Evolutionary conservation across 1,140 invertebrate species (phyloP).

Genomic region (Drosophila nigrodunni): DNA sequence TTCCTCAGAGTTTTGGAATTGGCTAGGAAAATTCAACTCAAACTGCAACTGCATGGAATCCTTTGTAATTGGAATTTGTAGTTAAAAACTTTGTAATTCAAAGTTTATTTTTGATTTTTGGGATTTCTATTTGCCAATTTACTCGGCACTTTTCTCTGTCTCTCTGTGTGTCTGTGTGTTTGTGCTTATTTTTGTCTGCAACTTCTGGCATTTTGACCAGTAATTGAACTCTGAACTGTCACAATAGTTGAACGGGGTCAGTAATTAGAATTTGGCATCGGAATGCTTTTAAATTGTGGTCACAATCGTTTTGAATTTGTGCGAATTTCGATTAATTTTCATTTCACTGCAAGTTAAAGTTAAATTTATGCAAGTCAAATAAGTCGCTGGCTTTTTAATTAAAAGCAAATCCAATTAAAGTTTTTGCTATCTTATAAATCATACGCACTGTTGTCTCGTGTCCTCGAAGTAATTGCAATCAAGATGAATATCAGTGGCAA

Average conservation of each 20-base stretch:
- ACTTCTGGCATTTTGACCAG: slow-evolving; percentile 56
- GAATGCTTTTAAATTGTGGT: slow-evolving; percentile 30
- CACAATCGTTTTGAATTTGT: slow-evolving; percentile 13
- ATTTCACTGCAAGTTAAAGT: neutral
- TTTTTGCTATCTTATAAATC: slow-evolving; percentile 74
- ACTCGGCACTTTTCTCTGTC: slow-evolving; percentile 27
- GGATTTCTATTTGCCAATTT: slow-evolving; percentile 51
- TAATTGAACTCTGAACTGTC: slow-evolving; percentile 71
- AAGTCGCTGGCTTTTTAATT: slow-evolving; percentile 57
- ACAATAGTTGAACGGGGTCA: slow-evolving; percentile 46
- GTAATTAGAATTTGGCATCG: slow-evolving; percentile 59
- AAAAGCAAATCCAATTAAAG: slow-evolving; percentile 79
- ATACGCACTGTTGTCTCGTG: slow-evolving; percentile 67
- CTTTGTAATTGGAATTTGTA: slow-evolving; percentile 74
- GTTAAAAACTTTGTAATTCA: slow-evolving; percentile 63
- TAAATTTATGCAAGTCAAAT: slow-evolving; percentile 4
- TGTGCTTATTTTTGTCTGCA: neutral
- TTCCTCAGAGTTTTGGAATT: slow-evolving; percentile 1
- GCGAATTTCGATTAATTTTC: slow-evolving; percentile 15
- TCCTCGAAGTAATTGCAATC: slow-evolving; percentile 15
- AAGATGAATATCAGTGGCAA: slow-evolving; percentile 54
- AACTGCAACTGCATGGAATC: slow-evolving; percentile 36
- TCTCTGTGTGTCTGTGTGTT: slow-evolving; percentile 23
- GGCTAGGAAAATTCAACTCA: slow-evolving; percentile 33
- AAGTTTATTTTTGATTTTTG: slow-evolving; percentile 70